A percentile compares a stretch with the other conserved stretches of the same genome.
Evolutionary conservation across 2,888 invertebrate species (phyloP).

Genomic region (Vannuccia rotundouncinata): DNA sequence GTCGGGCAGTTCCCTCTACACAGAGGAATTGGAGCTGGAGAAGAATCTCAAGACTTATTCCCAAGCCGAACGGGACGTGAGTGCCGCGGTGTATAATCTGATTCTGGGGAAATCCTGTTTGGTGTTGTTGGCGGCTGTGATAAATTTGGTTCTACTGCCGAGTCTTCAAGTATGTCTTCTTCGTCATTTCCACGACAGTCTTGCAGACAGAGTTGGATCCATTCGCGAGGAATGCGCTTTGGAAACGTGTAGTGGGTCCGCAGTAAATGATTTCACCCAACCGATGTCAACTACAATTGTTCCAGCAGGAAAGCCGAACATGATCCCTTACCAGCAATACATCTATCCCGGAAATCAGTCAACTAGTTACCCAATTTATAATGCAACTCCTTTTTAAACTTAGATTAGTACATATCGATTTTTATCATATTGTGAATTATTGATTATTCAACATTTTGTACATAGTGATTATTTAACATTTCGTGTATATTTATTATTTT

Average conservation of each 20-base stretch:
- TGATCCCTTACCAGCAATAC: constrained; percentile 1
- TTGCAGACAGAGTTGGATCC: neutral
- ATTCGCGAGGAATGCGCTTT: neutral
- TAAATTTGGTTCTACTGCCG: neutral
- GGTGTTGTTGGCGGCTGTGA: neutral
- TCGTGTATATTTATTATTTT: too few species aligned
- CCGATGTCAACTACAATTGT: neutral
- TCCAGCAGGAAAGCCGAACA: neutral
- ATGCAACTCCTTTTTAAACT: neutral
- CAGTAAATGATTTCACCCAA: neutral
- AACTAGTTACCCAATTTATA: neutral
- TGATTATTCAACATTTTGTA: too few species aligned
- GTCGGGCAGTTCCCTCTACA: neutral
- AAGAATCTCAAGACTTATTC: neutral
- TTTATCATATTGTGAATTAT: too few species aligned
- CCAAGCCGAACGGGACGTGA: neutral
- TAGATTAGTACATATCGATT: too few species aligned
- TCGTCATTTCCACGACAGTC: neutral
- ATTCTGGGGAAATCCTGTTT: neutral
- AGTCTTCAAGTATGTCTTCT: constrained; percentile 10
- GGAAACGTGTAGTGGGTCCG: neutral
- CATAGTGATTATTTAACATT: too few species aligned
- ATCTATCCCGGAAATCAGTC: neutral
- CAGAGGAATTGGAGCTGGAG: neutral
- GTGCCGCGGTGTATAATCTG: neutral